Base-by-base conservation (phyloP, 2,888 invertebrate species). In the Lasioglossum marginatum region DNA sequence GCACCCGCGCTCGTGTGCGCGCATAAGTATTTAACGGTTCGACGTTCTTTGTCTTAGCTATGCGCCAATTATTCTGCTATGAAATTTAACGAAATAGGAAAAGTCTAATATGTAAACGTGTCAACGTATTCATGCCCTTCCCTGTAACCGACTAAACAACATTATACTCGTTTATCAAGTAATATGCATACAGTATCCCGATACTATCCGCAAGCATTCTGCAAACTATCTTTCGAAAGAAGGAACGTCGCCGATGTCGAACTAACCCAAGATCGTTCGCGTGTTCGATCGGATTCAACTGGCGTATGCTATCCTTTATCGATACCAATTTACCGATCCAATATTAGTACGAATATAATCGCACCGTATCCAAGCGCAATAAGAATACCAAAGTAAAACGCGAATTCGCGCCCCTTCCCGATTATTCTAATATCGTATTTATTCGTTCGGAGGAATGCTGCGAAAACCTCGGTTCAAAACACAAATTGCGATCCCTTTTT, bases 321-420 rank as follows among this genome's bases (percentile, higher is more conserved):
- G 68, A 68, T 68, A 68, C 68, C 68, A 80, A 80, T 80, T 43
- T 86, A 81, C 63, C 83, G 80, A 89, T 83, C 82, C 85, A 90
- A 72, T 88, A 89, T 82, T 72, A 86, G 75, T 88, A 89, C 88
- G 86, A 87, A 83, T 85, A 86, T 84, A 83, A 84, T 88, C 87
- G 89, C 91, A 88, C 90, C 92, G 90, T 92, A 92, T 89, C 92
- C 91, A 93, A 43, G 92, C 92, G 93, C 93, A 93, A 93, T 93
- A 93, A 83, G 88, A 92, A 94, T 94, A 93, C 94, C 94, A 94
- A 94, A 94, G 94, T 90, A 90, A 91, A 68, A 89, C 63, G n/a
- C 74, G 45, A 82, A 90, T 87, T 90, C 90, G 83, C 87, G 60
- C 34, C 40, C 34, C n/a, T 84, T 89, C 87, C 89, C 85, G 87